Conservation (phyloP, 2,888 invertebrate genomes). For the Drosophila mettleri region DNA sequence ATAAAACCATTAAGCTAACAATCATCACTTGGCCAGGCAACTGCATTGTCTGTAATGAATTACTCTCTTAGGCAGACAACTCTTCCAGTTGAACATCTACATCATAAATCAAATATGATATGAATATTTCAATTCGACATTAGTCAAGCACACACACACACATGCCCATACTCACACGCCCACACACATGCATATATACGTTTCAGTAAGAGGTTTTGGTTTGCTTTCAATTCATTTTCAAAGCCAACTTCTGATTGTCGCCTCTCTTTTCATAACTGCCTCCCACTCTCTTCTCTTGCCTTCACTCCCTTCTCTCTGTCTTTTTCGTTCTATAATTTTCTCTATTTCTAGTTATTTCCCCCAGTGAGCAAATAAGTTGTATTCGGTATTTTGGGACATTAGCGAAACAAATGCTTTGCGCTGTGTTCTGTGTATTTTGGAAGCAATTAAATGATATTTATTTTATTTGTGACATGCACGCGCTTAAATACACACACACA, state of each 20-base stretch:
- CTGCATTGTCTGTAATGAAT: constrained; percentile 4
- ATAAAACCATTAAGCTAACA: background rate
- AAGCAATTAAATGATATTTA: constrained; percentile 72
- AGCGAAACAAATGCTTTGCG: constrained; percentile 37
- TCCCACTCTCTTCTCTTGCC: background rate
- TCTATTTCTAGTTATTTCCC: background rate
- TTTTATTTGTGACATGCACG: constrained; percentile 59
- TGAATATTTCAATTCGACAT: constrained; percentile 2
- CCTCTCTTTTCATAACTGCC: background rate
- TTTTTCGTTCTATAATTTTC: background rate
- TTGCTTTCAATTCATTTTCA: constrained; percentile 25
- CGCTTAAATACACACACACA: constrained; percentile 31
- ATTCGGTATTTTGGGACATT: constrained; percentile 46
- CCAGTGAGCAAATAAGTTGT: constrained; percentile 35
- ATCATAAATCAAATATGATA: constrained; percentile 1
- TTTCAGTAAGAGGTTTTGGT: background rate
- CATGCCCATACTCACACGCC: too few relatives aligned
- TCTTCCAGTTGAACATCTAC: background rate
- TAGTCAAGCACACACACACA: background rate
- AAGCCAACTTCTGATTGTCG: background rate
- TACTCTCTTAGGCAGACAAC: background rate
- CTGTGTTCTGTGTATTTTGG: constrained; percentile 42
- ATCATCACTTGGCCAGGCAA: background rate
- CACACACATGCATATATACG: too few relatives aligned
- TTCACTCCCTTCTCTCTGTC: background rate